Evolutionary conservation across 2,888 invertebrate genomes (phyloP).

Genomic region (Caenorhabditis imperialis): DNA sequence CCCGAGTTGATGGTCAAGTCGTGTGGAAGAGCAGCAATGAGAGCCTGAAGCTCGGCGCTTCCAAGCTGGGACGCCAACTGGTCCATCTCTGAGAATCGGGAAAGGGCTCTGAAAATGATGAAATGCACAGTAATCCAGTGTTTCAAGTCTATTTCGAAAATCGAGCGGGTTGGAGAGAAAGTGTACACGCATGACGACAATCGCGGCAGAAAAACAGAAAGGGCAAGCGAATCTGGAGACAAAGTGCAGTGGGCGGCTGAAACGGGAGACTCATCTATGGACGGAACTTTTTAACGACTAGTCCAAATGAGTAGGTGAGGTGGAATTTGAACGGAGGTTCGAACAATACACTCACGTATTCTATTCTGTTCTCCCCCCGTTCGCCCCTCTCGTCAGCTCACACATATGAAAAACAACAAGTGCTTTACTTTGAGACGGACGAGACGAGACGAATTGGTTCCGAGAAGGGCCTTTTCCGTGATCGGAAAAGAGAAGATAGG

Average conservation of each 20-base stretch:
- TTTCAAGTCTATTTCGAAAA: slow-evolving; percentile 1
- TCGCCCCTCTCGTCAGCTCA: slow-evolving; percentile 7
- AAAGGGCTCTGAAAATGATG: slow-evolving; percentile 16
- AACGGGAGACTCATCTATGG: slow-evolving; percentile 32
- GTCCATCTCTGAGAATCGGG: slow-evolving; percentile 25
- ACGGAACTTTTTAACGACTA: background rate
- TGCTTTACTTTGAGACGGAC: slow-evolving; percentile 36
- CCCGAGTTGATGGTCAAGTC: slow-evolving; percentile 36
- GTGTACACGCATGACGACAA: too few relatives aligned
- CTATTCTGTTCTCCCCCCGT: slow-evolving; percentile 14
- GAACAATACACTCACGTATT: slow-evolving; percentile 24
- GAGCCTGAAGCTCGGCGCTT: slow-evolving; percentile 46
- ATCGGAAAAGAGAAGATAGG: slow-evolving; percentile 13
- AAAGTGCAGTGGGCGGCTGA: slow-evolving; percentile 35
- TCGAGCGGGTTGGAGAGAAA: slow-evolving; percentile 1
- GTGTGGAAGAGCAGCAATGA: slow-evolving; percentile 48
- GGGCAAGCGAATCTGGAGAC: slow-evolving; percentile 47
- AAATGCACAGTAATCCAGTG: slow-evolving; percentile 23
- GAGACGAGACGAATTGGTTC: slow-evolving; percentile 43
- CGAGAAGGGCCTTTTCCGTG: slow-evolving; percentile 17
- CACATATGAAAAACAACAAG: slow-evolving; percentile 49
- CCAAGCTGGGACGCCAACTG: slow-evolving; percentile 30
- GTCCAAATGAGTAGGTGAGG: too few relatives aligned
- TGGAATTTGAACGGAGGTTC: too few relatives aligned
- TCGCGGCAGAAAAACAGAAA: slow-evolving; percentile 36